phyloP scores from a whole-genome alignment of 2,888 invertebrate species.

The Synanthedon myopaeformis region DNA sequence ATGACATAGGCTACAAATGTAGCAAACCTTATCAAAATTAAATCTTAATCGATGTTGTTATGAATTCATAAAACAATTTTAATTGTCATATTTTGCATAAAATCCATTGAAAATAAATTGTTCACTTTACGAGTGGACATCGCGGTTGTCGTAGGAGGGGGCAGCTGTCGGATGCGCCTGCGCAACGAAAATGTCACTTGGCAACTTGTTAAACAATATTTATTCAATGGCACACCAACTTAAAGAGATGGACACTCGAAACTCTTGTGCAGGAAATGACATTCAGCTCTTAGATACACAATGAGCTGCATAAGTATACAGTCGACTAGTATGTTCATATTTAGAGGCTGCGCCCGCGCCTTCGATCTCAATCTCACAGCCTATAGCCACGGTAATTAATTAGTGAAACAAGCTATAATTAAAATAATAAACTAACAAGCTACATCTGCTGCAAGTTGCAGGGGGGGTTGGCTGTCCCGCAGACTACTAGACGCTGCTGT shows the following conservation, averaged over 20 bases:
- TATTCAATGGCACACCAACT: conserved; percentile 55
- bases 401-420: conserved; percentile 18
- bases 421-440: too few species aligned
- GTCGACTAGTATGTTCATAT: conserved; percentile 45
- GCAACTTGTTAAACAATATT: conserved; percentile 62
- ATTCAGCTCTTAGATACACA: conserved; percentile 57
- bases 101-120: conserved; percentile 51
- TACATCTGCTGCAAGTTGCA: too few species aligned
- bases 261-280: conserved; percentile 58
- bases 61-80: conserved; percentile 59
- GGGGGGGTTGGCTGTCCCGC: too few species aligned
- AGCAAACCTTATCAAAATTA: conserved; percentile 53
- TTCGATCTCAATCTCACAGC: conserved; percentile 8
- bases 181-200: conserved; percentile 58
- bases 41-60: conserved; percentile 58
- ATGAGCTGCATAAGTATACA: conserved; percentile 16
- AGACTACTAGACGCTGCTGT: too few species aligned
- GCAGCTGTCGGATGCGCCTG: conserved; percentile 19
- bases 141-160: conserved; percentile 42
- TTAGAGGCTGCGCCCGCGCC: conserved; percentile 23
- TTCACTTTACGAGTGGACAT: conserved; percentile 35
- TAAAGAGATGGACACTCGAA: conserved; percentile 53
- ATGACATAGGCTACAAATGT: conserved; percentile 46
- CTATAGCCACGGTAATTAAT: conserved; percentile 48
- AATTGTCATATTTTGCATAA: conserved; percentile 61